Conservation (phyloP, 2,797 vertebrate genomes). For the Pempheris klunzingeri region DNA sequence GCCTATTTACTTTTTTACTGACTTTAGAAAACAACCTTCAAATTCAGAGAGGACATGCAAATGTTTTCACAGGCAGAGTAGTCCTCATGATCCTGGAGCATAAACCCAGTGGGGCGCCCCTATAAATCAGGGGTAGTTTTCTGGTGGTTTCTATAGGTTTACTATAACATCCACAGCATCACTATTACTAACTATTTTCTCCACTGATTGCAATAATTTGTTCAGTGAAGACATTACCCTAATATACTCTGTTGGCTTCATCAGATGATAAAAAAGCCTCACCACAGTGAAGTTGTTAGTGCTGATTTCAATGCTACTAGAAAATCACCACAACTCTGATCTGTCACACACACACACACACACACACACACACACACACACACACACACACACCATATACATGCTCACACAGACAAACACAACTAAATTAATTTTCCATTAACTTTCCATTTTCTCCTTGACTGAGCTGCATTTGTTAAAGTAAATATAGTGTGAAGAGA, state of each 20-base stretch:
- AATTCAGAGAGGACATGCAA: not conserved
- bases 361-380: not conserved
- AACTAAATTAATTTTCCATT: constrained; percentile 56
- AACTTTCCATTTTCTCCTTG: constrained; percentile 66
- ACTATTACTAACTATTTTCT: no score
- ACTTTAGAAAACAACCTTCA: not conserved
- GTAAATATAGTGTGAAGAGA: constrained; percentile 49
- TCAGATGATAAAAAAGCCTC: not conserved
- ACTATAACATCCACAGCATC: no score
- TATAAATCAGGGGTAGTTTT: no score
- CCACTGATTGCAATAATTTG: no score
- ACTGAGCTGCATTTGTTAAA: constrained; percentile 53
- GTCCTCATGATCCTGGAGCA: no score
- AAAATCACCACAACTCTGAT: constrained; percentile 9
- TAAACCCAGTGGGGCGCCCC: no score
- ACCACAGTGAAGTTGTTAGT: not conserved
- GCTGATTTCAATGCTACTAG: not conserved
- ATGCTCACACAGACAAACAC: constrained; percentile 8
- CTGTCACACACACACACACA: constrained; percentile 11
- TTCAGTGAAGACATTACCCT: no score
- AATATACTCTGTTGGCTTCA: not conserved
- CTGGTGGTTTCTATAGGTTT: no score
- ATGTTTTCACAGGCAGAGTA: not conserved
- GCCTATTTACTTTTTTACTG: not conserved
- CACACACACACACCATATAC: not conserved